Base-by-base conservation (phyloP, 2,113 vertebrate species). In the Callithrix jacchus region DNA sequence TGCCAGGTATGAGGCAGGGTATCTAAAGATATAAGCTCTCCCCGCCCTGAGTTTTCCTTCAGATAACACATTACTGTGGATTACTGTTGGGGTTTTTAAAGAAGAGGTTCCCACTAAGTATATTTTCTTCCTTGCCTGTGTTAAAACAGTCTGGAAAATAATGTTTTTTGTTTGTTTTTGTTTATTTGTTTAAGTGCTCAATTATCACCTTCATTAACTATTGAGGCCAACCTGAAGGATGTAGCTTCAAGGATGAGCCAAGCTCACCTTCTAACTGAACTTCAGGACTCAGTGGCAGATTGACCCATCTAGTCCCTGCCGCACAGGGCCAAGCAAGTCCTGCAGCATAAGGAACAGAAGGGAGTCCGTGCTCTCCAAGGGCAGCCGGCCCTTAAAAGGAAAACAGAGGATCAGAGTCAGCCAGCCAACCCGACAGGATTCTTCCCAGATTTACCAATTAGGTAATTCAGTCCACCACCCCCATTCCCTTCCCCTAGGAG, bases 351-450 rank as follows among this genome's bases (percentile, higher is more conserved):
- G 35, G 13, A 14, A 13, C 45, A 45, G 20, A 85, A 85, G 23
- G 35, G 42, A 61, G 4, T 18, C 1, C 1, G 0, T 6, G 8
- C 6, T 40, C 17, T 47, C 66, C 10, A 1, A 2, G 8, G 35
- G 5, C 35, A 76, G 27, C 40, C 52, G 30, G 49, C 14, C 61
- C 35, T 45, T 27, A 2, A 45, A n/a, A 79, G 68, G 20, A 70
- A 45, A 93, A 66, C 18, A 42, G 76, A 92, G 4, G 4, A 0
- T 6, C 1, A 2, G 21, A 64, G 30, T 8, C 27, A 42, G 10
- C 11, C 4, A 4, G 6, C 27, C 27, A 64, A 64, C 12, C 12
- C 47, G 5, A 13, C 3, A 2, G 2, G 49, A 40, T 35, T 52
- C 16, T 79, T 79, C 49, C 54, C 49, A 49, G 27, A 87, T 74